phyloP scores from a whole-genome alignment of 2,113 vertebrate species.

The Callipepla squamata region DNA sequence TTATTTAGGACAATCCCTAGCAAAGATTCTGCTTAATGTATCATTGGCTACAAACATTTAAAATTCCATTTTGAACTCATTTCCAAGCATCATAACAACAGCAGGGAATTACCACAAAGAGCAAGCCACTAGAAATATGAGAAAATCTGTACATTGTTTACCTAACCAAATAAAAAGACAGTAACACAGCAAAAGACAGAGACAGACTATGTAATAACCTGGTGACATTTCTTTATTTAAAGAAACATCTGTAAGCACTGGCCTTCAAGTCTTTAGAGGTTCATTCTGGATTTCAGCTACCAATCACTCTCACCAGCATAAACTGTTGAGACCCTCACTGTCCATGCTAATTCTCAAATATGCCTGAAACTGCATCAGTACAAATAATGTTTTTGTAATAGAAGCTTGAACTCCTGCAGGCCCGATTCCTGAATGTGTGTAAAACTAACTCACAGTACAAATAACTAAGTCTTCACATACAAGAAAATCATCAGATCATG shows the following conservation, averaged over 20 bases:
- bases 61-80: neutral
- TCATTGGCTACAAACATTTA: rapidly evolving
- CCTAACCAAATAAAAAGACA: neutral
- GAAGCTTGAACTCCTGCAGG: neutral
- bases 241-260: neutral
- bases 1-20: neutral
- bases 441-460: neutral
- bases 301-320: neutral
- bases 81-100: neutral
- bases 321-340: neutral
- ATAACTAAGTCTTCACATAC: neutral
- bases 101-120: neutral
- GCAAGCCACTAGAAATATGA: neutral
- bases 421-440: neutral
- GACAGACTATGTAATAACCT: neutral
- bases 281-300: neutral
- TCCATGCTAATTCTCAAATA: neutral
- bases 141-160: neutral
- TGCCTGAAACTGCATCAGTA: neutral
- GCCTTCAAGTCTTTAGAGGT: neutral
- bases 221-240: neutral
- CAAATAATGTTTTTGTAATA: neutral
- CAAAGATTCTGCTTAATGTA: neutral
- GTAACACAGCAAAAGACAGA: neutral
- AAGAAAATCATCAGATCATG: neutral